Percentiles rank a stretch among this genome's conserved stretches.
These are phyloP conservation scores for Lordiphosa stackelbergi DNA, from an alignment of 1,140 invertebrate genomes.

Conservation along the genomic window DNA sequence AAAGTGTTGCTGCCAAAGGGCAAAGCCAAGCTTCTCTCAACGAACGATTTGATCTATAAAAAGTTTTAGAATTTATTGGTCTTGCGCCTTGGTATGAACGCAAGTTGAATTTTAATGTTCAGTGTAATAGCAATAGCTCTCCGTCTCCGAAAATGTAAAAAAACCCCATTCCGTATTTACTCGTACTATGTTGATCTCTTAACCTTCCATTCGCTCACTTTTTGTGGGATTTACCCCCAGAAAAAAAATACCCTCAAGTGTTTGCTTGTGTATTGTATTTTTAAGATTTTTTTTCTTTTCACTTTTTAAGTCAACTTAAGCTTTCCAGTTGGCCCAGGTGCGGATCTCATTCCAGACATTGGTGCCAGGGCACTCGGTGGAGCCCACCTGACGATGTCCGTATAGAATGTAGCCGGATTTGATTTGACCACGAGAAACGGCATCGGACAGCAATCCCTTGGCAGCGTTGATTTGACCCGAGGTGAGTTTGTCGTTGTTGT, in stretches of 20 bases:
- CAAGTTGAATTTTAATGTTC: too few species aligned
- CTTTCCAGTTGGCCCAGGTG: slow-evolving; percentile 81
- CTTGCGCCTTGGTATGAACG: too few species aligned
- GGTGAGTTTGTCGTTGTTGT: slow-evolving; percentile 68
- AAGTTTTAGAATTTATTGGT: too few species aligned
- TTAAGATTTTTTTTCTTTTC: slow-evolving; percentile 31
- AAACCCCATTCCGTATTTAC: too few species aligned
- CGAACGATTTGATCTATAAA: too few species aligned
- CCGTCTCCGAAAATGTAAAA: too few species aligned
- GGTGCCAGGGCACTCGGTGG: slow-evolving; percentile 86
- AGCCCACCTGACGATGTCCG: slow-evolving; percentile 83
- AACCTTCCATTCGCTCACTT: neutral
- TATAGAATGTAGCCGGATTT: slow-evolving; percentile 81
- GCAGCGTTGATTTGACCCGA: slow-evolving; percentile 77
- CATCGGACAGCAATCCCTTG: slow-evolving; percentile 81
- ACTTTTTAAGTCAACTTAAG: slow-evolving; percentile 31
- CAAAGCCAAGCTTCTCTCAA: too few species aligned
- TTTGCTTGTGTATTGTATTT: slow-evolving; percentile 35
- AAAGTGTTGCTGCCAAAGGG: too few species aligned
- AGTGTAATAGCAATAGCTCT: too few species aligned
- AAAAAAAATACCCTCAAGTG: slow-evolving; percentile 23
- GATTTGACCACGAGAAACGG: slow-evolving; percentile 81
- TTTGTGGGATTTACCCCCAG: slow-evolving; percentile 4
- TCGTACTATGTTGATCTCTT: too few species aligned
- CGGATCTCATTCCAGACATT: slow-evolving; percentile 81